Evolutionary conservation across 2,888 invertebrate genomes (phyloP), one percentile per base, ranked within the genome.

Genomic region (Drosophila nigricruria): DNA sequence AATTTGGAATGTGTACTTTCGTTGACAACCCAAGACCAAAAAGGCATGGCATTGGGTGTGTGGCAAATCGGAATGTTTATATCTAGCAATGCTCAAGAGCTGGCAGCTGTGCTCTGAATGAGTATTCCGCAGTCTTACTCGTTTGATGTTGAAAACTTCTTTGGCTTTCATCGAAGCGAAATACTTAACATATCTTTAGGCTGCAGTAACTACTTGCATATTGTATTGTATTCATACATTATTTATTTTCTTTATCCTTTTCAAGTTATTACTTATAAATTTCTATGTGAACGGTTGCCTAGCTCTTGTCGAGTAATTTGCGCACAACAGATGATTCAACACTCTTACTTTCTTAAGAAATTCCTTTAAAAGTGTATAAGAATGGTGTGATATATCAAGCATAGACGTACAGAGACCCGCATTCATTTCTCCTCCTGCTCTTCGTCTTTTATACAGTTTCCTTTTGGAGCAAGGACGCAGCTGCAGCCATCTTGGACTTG

Each of bases 401-500:
- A 18, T 10, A 58, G 10, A 25, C 20, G 30, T 12, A 14, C 25
- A n/a, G 3, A 52, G 9, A 8, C 16, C 40, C 23, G n/a, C 43
- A 43, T 45, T 38, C 16, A 53, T 10, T 9, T 6, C n/a, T 64
- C 23, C 47, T 47, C n/a, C 47, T 52, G 12, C 38, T 40, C 56
- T 64, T 50, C 36, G 56, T 43, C 52, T 23, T 45, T 42, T 64
- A 56, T 56, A 18, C 38, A 30, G 43, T 50, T 53, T 72, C 50
- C 54, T 59, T 72, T 36, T 38, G 60, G 58, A 25, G 40, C 73
- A 76, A 79, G 80, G 71, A 20, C 77, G 32, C 18, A 40, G 62
- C 67, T 50, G 73, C 56, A 72, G 78, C 58, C 76, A 64, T 45
- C 79, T 56, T 54, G 65, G 49, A 67, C 67, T 66, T 69, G 69